Evolutionary conservation across 2,888 invertebrate species (phyloP), one percentile per base, ranked within the genome.

Genomic region (Lucinisca nassula): DNA sequence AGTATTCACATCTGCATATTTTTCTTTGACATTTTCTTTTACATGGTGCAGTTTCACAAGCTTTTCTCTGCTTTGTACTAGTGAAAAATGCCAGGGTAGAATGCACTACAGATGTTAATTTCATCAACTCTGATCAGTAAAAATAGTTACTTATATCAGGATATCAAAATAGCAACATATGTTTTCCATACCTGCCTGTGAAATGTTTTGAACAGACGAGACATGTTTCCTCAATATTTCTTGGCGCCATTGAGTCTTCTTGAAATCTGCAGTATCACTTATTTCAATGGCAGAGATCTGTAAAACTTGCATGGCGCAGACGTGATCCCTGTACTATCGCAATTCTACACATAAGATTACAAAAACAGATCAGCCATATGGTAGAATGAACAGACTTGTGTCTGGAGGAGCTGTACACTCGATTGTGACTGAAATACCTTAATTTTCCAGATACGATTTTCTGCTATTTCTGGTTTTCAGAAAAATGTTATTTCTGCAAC

Each of bases 341-440:
- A 89, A 89, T 89, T 82, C 87, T 82, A 87, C 84, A 79, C 87
- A 78, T 85, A 73, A 86, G 87, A 89, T 89, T 81, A 76, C 76
- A 70, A 87, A 87, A 89, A 80, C 89, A 89, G 79, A 80, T 72
- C n/a, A 27, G 77, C 84, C 89, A 89, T 87, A 84, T 89, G 89
- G 77, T 72, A 85, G 79, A 84, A 75, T 81, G 32, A 67, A 35
- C 67, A 67, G 67, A 35, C 67, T 10, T 8, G 12, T 67, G 67
- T 24, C 67, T 67, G 67, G 32, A 35, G 21, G 21, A 30, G 30
- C 17, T 6, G 32, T 30, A 32, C 24, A 14, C 21, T 35, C 35
- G 35, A 67, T 67, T 32, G 67, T 67, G 67, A 67, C 67, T 67
- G 67, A 32, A 67, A 67, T 35, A 67, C 32, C 4, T 35, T 67